Percentiles rank a stretch among this genome's conserved stretches.
Evolutionary conservation across 2,888 invertebrate species (phyloP).

Genomic region (Autographa pulchrina): DNA sequence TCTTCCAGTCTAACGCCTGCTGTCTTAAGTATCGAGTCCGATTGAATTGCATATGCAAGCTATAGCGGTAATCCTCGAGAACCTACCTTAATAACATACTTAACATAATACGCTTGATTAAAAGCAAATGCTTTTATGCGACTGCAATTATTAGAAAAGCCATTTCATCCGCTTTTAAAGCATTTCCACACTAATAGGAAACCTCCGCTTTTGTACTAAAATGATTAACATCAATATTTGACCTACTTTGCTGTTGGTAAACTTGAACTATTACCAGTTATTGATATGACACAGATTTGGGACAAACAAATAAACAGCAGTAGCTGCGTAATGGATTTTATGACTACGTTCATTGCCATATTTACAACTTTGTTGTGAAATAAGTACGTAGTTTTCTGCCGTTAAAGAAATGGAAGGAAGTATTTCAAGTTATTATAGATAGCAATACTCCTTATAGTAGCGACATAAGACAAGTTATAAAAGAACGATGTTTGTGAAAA

Average conservation of each 20-base stretch:
- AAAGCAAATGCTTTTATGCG: neutral
- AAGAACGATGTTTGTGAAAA: too few relatives aligned
- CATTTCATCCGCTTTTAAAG: neutral
- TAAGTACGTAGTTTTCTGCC: conserved; percentile 11
- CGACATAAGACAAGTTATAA: neutral
- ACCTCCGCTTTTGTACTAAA: conserved; percentile 5
- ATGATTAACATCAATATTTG: conserved; percentile 26
- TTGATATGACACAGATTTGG: conserved; percentile 48
- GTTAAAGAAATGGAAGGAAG: conserved; percentile 11
- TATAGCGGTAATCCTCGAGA: neutral
- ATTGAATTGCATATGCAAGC: too few relatives aligned
- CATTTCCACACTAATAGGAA: conserved; percentile 12
- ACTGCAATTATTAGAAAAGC: neutral
- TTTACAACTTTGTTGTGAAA: conserved; percentile 39
- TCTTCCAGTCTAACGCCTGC: too few relatives aligned
- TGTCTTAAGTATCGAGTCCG: too few relatives aligned
- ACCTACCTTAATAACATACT: neutral
- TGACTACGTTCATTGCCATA: conserved; percentile 40
- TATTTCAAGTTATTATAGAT: neutral
- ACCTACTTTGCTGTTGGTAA: conserved; percentile 35
- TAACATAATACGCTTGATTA: too few relatives aligned
- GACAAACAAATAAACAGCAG: conserved; percentile 45
- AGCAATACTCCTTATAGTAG: neutral
- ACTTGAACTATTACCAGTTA: conserved; percentile 44
- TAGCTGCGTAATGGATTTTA: conserved; percentile 27